A percentile compares a stretch with the other conserved stretches of the same genome.
Conservation (phyloP, 2,888 invertebrate genomes). For the Epinotia demarniana region DNA sequence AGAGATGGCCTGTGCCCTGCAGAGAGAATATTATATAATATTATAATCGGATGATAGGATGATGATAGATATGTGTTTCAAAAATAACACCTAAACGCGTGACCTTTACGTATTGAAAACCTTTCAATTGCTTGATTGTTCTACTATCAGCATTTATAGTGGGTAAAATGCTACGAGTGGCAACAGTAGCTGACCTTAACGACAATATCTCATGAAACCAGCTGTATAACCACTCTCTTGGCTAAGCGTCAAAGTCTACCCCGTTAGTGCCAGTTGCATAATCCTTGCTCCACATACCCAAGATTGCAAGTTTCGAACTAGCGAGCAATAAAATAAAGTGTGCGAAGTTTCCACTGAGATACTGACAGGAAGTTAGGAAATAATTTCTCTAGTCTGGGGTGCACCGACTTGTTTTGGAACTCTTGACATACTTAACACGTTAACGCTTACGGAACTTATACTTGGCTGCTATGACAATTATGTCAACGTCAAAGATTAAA, state of each 20-base stretch:
- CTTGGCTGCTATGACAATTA: neutral
- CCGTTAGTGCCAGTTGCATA: constrained; percentile 18
- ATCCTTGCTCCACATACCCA: constrained; percentile 32
- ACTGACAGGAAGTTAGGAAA: constrained; percentile 35
- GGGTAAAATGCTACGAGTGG: no score
- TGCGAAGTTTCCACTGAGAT: constrained; percentile 31
- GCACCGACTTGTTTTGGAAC: constrained; percentile 23
- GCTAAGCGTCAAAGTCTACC: constrained; percentile 13
- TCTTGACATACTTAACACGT: constrained; percentile 1
- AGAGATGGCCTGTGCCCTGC: no score
- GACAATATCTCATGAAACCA: neutral
- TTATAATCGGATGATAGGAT: no score
- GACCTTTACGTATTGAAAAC: no score
- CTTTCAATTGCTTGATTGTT: no score
- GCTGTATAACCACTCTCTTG: constrained; percentile 2
- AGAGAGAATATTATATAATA: no score
- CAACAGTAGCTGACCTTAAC: neutral
- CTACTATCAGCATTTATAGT: no score
- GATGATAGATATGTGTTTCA: no score
- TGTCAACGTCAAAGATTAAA: neutral
- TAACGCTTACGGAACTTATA: neutral
- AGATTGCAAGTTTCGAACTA: constrained; percentile 35
- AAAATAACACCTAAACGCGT: no score
- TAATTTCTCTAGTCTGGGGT: constrained; percentile 23
- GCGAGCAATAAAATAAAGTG: constrained; percentile 38